phyloP scores from a whole-genome alignment of 1,140 invertebrate genomes.

The Diploscapter pachys region DNA sequence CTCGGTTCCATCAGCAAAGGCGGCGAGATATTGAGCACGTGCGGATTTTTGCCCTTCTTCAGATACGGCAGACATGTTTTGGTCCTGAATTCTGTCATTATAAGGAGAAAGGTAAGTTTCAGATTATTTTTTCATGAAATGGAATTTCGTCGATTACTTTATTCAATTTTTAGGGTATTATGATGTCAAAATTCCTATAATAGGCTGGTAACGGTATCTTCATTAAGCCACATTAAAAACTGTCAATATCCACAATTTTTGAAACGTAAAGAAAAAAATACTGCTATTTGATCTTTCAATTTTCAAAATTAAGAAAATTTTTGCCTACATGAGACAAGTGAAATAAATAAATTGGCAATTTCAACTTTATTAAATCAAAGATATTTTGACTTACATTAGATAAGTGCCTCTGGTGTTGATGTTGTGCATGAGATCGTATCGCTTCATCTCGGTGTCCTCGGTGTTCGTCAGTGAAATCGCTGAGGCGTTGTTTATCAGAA shows the following conservation, averaged over 20 bases:
- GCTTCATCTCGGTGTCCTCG: slow-evolving; percentile 38
- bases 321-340: no score
- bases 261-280: no score
- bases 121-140: slow-evolving; percentile 62
- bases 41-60: slow-evolving; percentile 81
- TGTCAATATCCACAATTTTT: no score
- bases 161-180: no score
- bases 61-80: slow-evolving; percentile 86
- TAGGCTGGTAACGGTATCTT: no score
- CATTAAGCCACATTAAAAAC: no score
- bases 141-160: slow-evolving; percentile 51
- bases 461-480: slow-evolving; percentile 75
- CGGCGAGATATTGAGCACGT: slow-evolving; percentile 92
- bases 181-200: no score
- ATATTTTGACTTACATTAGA: slow-evolving; percentile 69
- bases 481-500: slow-evolving; percentile 71
- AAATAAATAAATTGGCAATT: slow-evolving; percentile 73
- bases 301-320: no score
- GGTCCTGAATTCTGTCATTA: slow-evolving; percentile 67
- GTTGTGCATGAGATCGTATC: slow-evolving; percentile 62
- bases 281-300: no score
- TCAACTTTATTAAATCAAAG: slow-evolving; percentile 56
- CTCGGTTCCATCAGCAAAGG: slow-evolving; percentile 81
- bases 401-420: slow-evolving; percentile 61
- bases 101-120: slow-evolving; percentile 56